A percentile compares a stretch with the other conserved stretches of the same genome.
These are phyloP conservation scores for Eriosoma lanigerum DNA, from an alignment of 1,140 invertebrate genomes.

Conservation along the genomic window DNA sequence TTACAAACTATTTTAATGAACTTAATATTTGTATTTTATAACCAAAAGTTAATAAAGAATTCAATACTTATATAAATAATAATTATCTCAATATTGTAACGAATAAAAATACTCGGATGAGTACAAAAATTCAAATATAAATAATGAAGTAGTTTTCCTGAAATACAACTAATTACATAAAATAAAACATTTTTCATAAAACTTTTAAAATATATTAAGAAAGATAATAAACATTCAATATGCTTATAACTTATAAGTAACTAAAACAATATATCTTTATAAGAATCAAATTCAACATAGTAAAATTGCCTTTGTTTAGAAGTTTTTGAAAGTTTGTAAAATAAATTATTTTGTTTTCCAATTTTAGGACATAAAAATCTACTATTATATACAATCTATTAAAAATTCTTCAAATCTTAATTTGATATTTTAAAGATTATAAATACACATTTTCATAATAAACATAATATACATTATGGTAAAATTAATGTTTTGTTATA, in stretches of 20 bases:
- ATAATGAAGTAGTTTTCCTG: neutral
- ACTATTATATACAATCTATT: too few relatives aligned
- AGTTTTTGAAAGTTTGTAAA: conserved; percentile 1
- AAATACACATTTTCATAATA: too few relatives aligned
- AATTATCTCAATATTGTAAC: neutral
- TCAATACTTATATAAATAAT: neutral
- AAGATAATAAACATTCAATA: conserved; percentile 16
- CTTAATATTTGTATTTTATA: neutral
- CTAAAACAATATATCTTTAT: too few relatives aligned
- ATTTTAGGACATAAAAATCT: too few relatives aligned
- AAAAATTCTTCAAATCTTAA: too few relatives aligned
- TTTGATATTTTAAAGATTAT: too few relatives aligned
- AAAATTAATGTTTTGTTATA: too few relatives aligned
- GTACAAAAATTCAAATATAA: neutral
- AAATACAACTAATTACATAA: neutral
- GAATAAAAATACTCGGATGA: neutral
- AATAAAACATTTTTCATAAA: neutral
- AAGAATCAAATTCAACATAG: neutral
- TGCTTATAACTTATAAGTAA: neutral
- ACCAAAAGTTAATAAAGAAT: neutral
- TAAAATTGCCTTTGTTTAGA: neutral
- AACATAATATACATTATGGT: too few relatives aligned
- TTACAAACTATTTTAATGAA: neutral
- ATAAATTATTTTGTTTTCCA: conserved; percentile 10
- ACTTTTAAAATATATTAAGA: neutral